These are phyloP conservation scores for Spinus olivaceus DNA, from an alignment of 2,797 vertebrate genomes.

Conservation along the genomic window DNA sequence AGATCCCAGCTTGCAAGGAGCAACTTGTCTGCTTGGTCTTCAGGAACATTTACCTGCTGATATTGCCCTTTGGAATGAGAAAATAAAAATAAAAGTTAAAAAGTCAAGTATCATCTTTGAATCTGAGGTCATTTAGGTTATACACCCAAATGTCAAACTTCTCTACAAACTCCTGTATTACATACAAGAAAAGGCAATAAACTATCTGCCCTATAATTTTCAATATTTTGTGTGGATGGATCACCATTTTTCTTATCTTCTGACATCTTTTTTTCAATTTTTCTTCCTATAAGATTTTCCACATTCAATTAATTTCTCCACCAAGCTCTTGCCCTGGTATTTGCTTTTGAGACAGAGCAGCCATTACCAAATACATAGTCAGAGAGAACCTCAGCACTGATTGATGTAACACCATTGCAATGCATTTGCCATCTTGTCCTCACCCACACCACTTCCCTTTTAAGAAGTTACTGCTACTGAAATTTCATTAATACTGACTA, in stretches of 20 bases:
- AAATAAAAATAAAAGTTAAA: neutral
- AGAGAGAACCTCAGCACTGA: neutral
- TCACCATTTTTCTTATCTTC: neutral
- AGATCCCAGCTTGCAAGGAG: slow-evolving; percentile 92
- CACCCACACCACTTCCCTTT: neutral
- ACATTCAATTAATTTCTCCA: neutral
- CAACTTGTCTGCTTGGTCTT: slow-evolving; percentile 82
- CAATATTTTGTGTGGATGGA: neutral
- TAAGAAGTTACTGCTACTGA: neutral
- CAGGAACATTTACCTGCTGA: slow-evolving; percentile 77
- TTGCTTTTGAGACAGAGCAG: neutral
- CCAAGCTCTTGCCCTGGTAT: neutral
- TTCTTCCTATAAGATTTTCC: neutral
- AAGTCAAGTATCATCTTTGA: slow-evolving; percentile 46
- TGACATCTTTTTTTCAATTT: neutral
- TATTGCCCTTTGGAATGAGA: slow-evolving; percentile 70
- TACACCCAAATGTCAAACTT: neutral
- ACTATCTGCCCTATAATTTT: neutral
- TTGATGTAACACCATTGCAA: neutral
- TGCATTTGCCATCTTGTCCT: neutral
- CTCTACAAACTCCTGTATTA: neutral
- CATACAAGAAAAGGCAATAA: neutral
- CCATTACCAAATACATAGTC: neutral
- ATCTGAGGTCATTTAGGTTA: neutral
- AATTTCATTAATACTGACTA: neutral